Conservation (phyloP, 2,113 vertebrate genomes). For the Apodemus speciosus region DNA sequence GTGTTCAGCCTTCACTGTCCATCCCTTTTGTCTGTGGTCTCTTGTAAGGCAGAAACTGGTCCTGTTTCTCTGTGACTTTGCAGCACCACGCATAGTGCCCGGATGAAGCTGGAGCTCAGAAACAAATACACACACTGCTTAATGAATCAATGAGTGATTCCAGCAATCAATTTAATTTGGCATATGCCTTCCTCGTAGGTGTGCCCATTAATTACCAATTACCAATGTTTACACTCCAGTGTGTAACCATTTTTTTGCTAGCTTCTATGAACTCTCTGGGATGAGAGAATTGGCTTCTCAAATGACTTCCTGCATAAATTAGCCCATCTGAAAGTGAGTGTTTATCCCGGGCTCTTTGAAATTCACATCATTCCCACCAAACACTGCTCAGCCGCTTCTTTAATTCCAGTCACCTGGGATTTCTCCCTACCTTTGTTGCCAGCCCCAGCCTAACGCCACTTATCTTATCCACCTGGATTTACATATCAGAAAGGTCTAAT, state of each 20-base stretch:
- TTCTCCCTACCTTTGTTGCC: slow-evolving; percentile 79
- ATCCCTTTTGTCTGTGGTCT: neutral
- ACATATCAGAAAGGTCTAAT: slow-evolving; percentile 82
- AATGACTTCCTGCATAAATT: slow-evolving; percentile 82
- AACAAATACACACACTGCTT: slow-evolving; percentile 54
- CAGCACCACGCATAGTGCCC: slow-evolving; percentile 18
- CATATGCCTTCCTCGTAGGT: slow-evolving; percentile 79
- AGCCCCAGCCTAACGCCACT: slow-evolving; percentile 72
- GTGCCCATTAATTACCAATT: slow-evolving; percentile 83
- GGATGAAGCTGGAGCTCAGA: slow-evolving; percentile 37
- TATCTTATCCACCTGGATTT: slow-evolving; percentile 82
- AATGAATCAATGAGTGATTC: slow-evolving; percentile 76
- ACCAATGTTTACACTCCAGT: slow-evolving; percentile 80
- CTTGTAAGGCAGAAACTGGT: neutral
- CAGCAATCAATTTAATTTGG: slow-evolving; percentile 77
- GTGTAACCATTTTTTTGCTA: slow-evolving; percentile 77
- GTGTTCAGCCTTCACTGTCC: neutral
- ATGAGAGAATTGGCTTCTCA: slow-evolving; percentile 78
- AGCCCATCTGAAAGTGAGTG: slow-evolving; percentile 79
- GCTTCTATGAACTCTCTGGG: slow-evolving; percentile 77
- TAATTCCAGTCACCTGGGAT: slow-evolving; percentile 82
- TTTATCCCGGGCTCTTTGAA: slow-evolving; percentile 80
- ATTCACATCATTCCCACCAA: slow-evolving; percentile 81
- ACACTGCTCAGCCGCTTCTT: slow-evolving; percentile 74
- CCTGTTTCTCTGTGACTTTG: slow-evolving; percentile 6